Evolutionary conservation across 2,888 invertebrate species (phyloP).

Genomic region (Hanleya hanleyi): DNA sequence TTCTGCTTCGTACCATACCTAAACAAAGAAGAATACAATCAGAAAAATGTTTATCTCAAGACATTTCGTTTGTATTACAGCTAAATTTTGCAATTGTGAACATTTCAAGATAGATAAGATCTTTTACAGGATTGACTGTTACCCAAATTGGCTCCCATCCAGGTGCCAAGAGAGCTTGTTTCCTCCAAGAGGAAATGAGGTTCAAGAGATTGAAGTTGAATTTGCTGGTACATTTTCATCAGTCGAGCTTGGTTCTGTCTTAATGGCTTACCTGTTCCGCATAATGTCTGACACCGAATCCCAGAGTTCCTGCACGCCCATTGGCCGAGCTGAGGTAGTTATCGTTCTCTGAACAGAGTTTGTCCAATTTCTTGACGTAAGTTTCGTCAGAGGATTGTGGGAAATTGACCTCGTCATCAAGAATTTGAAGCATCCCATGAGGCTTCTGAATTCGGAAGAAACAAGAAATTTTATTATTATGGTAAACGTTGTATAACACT

Average conservation of each 20-base stretch:
- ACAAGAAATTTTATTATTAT: too few relatives aligned
- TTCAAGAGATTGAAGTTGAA: too few relatives aligned
- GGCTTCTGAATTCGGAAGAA: slow-evolving; percentile 42
- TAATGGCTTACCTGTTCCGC: slow-evolving; percentile 53
- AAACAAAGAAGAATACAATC: too few relatives aligned
- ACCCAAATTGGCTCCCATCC: too few relatives aligned
- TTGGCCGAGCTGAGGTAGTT: slow-evolving; percentile 34
- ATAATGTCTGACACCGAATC: slow-evolving; percentile 52
- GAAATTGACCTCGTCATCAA: slow-evolving; percentile 57
- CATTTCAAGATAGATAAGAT: too few relatives aligned
- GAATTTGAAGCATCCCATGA: slow-evolving; percentile 48
- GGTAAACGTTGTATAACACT: too few relatives aligned
- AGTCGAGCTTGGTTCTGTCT: too few relatives aligned
- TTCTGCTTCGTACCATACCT: slow-evolving; percentile 60
- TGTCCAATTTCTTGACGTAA: slow-evolving; percentile 50
- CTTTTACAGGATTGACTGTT: too few relatives aligned
- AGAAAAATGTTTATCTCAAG: too few relatives aligned
- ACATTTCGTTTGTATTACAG: neutral
- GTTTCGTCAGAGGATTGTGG: slow-evolving; percentile 52
- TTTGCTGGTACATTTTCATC: too few relatives aligned
- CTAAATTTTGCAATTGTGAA: neutral
- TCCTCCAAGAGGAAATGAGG: too few relatives aligned
- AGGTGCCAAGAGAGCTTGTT: too few relatives aligned
- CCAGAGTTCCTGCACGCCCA: slow-evolving; percentile 31
- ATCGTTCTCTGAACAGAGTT: slow-evolving; percentile 42